Conservation (phyloP, 2,797 vertebrate genomes). For the Hippopotamyrus pictus region DNA sequence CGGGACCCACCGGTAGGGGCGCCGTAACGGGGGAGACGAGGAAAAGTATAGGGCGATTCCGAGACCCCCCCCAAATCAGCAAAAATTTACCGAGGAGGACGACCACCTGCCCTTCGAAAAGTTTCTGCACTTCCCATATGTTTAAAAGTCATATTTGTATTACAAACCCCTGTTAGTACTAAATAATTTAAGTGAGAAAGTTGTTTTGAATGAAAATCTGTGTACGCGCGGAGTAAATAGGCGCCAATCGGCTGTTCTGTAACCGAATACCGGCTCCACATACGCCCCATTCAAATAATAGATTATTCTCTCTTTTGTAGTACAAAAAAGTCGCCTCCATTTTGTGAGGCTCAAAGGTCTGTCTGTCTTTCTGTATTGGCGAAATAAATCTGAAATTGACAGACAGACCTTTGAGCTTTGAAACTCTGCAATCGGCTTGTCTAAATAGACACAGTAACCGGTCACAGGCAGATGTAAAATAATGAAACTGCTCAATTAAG, state of each 20-base stretch:
- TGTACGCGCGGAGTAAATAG: background rate
- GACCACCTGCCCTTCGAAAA: background rate
- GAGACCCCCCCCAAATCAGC: background rate
- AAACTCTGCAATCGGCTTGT: background rate
- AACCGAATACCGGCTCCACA: background rate
- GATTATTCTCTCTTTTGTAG: background rate
- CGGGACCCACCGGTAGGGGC: background rate
- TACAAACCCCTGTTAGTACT: background rate
- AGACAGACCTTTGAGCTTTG: conserved; percentile 8
- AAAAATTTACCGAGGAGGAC: background rate
- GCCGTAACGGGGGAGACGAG: background rate
- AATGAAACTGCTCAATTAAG: background rate
- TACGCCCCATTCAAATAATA: background rate
- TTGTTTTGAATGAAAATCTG: background rate
- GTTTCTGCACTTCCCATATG: background rate
- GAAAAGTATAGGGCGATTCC: background rate
- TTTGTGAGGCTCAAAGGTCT: background rate
- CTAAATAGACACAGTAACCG: background rate
- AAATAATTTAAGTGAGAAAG: background rate
- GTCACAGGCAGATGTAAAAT: background rate
- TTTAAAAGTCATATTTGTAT: background rate
- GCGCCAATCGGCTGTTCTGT: background rate
- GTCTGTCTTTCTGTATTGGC: background rate
- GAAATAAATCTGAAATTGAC: background rate
- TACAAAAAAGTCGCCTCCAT: conserved; percentile 11